Evolutionary conservation across 2,797 vertebrate species (phyloP).

Genomic region (Lepus townsendii): DNA sequence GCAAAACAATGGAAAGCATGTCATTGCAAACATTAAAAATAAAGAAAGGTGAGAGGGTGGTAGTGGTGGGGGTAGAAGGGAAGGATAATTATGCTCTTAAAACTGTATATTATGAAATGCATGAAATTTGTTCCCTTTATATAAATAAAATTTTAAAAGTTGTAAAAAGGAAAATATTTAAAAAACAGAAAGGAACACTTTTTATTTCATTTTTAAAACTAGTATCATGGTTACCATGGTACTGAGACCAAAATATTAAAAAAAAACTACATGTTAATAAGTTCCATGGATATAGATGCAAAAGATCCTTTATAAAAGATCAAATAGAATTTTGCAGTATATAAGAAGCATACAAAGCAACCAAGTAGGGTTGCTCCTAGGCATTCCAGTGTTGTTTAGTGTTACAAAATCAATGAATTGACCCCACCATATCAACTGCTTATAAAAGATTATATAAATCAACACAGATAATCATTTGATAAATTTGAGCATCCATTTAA

Average conservation of each 20-base stretch:
- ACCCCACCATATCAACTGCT: background rate
- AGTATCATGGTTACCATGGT: background rate
- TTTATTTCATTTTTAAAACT: background rate
- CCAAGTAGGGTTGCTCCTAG: background rate
- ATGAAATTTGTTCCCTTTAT: too few species aligned
- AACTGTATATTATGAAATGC: too few species aligned
- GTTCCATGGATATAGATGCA: background rate
- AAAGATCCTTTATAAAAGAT: background rate
- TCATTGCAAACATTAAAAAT: too few species aligned
- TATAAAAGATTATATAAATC: background rate
- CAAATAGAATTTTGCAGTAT: background rate
- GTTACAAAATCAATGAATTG: background rate
- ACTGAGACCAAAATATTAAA: background rate
- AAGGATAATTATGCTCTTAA: too few species aligned
- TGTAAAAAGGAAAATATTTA: too few species aligned
- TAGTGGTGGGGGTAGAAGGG: too few species aligned
- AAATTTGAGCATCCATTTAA: background rate
- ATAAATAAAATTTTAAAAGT: too few species aligned
- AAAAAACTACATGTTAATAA: background rate
- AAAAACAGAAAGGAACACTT: background rate
- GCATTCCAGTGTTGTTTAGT: background rate
- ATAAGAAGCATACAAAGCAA: background rate
- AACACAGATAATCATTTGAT: background rate
- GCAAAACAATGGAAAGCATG: too few species aligned
- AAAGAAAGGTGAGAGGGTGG: too few species aligned